Base-by-base conservation (phyloP, 2,797 vertebrate species). In the Clarias laeviceps region DNA sequence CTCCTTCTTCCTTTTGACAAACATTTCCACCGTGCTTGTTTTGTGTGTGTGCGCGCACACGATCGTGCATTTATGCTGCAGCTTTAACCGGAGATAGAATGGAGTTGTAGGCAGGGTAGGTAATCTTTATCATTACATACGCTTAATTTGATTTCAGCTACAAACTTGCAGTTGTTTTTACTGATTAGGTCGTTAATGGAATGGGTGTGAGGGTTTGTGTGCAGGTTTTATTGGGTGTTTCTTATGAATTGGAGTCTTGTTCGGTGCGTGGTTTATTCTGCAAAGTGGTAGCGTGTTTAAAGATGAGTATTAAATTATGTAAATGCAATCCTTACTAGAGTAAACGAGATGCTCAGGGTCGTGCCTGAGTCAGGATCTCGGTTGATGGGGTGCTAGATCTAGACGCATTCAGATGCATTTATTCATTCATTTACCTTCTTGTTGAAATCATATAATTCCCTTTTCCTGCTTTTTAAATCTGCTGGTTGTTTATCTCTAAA, bases 281-380 rank as follows among this genome's bases (percentile, higher is more conserved):
- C 73, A 66, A 37, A 57, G 45, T 54, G 20, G 24, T 56, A 57
- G 73, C 24, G 22, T 9, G 20, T 57, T 50, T 80, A 54, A 61
- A 32, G 56, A 70, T 79, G 17, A 61, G 62, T 68, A 86, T 72
- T 32, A 74, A 74, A 54, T 78, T 79, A 83, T 86, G 61, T 32
- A 80, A 80, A 86, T 72, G 27, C 56, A 72, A 79, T 45, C 81
- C 1, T 66, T 32, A 65, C 37, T 40, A 5, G 22, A 27, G n/a
- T 66, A 72, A 83, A 78, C 18, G 56, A 74, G 73, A 54, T 29
- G 78, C 56, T 73, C 57, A 62, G 20, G 32, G 56, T 57, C 37
- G 14, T 5, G 11, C 34, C 57, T 11, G 34, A 76, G 70, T 3
- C 29, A 66, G 62, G 50, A 24, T 66, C 12, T 86, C 27, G 57